Evolutionary conservation across 2,888 invertebrate genomes (phyloP).

Genomic region (Crioceris asparagi): DNA sequence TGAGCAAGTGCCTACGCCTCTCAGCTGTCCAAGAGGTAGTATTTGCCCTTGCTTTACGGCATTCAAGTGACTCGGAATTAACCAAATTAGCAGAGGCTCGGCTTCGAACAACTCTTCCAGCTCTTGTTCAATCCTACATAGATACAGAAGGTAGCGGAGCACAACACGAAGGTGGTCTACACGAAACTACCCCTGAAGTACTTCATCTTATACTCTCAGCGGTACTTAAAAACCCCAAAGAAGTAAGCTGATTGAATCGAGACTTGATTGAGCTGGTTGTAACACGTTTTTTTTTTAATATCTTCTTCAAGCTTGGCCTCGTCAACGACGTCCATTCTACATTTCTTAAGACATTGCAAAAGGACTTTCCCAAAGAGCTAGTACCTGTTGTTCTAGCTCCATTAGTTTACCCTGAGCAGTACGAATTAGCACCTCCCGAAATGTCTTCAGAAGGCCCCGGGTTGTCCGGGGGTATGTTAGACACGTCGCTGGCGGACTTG

Average conservation of each 20-base stretch:
- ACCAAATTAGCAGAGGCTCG: conserved; percentile 64
- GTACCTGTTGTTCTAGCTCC: conserved; percentile 86
- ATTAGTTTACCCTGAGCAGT: conserved; percentile 71
- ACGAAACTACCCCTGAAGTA: conserved; percentile 84
- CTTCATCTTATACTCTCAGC: conserved; percentile 68
- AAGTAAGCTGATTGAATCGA: too few relatives aligned
- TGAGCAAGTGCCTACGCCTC: conserved; percentile 77
- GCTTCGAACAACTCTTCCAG: conserved; percentile 71
- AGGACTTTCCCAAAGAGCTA: conserved; percentile 79
- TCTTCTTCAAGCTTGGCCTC: too few relatives aligned
- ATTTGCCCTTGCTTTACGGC: conserved; percentile 73
- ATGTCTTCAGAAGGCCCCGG: conserved; percentile 54
- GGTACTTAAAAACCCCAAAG: conserved; percentile 50
- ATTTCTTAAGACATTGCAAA: conserved; percentile 69
- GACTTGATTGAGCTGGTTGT: too few relatives aligned
- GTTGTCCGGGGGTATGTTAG: conserved; percentile 45
- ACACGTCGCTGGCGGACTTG: conserved; percentile 74
- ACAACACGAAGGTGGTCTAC: conserved; percentile 67
- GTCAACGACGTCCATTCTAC: conserved; percentile 64
- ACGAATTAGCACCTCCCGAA: conserved; percentile 52
- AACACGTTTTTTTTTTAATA: too few relatives aligned
- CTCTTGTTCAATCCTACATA: conserved; percentile 75
- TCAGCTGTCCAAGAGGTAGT: conserved; percentile 86
- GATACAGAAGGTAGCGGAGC: conserved; percentile 64
- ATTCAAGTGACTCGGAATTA: conserved; percentile 69